phyloP scores from a whole-genome alignment of 2,113 vertebrate species.

The Calyptommatus sinebrachiatus region DNA sequence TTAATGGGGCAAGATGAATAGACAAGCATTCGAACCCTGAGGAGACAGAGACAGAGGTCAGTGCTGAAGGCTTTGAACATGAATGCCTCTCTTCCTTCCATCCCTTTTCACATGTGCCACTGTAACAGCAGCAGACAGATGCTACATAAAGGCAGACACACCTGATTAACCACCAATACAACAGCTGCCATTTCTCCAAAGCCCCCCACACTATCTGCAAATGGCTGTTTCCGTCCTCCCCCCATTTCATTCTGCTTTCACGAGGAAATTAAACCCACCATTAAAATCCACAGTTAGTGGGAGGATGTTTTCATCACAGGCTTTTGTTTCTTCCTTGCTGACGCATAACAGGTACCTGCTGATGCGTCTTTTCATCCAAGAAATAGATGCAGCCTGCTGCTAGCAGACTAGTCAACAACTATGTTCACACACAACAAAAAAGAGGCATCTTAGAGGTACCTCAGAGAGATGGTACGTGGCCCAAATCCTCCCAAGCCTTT shows the following conservation, averaged over 20 bases:
- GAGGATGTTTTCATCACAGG: constrained; percentile 39
- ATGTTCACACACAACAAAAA: too few relatives aligned
- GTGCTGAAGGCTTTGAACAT: constrained; percentile 53
- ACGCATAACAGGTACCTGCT: constrained; percentile 61
- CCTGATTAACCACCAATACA: constrained; percentile 78
- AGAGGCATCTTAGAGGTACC: too few relatives aligned
- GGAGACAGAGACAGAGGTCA: constrained; percentile 63
- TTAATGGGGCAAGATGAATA: constrained; percentile 63
- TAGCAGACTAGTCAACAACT: constrained; percentile 50
- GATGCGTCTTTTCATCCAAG: constrained; percentile 63
- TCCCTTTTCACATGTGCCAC: constrained; percentile 65
- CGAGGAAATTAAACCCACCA: constrained; percentile 81
- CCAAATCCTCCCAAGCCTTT: too few relatives aligned
- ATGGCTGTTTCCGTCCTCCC: constrained; percentile 58
- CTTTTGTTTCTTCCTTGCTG: constrained; percentile 56
- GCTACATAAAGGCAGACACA: constrained; percentile 69
- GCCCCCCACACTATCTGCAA: constrained; percentile 41
- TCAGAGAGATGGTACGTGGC: too few relatives aligned
- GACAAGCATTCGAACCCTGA: constrained; percentile 56
- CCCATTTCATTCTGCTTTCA: constrained; percentile 66
- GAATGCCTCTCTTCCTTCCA: constrained; percentile 60
- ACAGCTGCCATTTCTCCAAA: constrained; percentile 74
- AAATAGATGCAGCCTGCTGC: constrained; percentile 22
- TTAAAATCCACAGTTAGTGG: constrained; percentile 73
- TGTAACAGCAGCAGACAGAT: constrained; percentile 71